phyloP scores from a whole-genome alignment of 1,140 invertebrate species.

The Trichonephila clavata region DNA sequence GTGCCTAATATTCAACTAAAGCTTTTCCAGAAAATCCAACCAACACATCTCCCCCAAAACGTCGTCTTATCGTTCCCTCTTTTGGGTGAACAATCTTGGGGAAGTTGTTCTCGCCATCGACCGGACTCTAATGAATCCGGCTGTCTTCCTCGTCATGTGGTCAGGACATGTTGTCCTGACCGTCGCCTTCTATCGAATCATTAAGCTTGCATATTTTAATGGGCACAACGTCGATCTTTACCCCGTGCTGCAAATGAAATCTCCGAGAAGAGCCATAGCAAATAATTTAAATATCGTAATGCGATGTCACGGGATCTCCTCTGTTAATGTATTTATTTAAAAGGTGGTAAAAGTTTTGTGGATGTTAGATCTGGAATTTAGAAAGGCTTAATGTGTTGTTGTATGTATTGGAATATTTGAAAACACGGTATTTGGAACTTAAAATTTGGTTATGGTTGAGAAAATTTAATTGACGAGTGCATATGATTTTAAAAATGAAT shows the following conservation, averaged over 20 bases:
- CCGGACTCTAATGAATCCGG: constrained; percentile 61
- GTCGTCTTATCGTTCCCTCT: constrained; percentile 14
- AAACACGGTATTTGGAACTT: too few species aligned
- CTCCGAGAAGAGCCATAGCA: background rate
- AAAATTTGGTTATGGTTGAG: too few species aligned
- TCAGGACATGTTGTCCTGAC: constrained; percentile 51
- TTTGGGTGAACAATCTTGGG: constrained; percentile 11
- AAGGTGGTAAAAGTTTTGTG: background rate
- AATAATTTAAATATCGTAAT: constrained; percentile 9
- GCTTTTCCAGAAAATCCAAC: constrained; percentile 1
- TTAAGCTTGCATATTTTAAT: constrained; percentile 63
- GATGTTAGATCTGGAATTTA: background rate
- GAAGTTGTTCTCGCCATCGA: constrained; percentile 47
- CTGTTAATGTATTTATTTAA: background rate
- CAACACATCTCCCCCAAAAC: background rate
- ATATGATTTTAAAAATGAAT: too few species aligned
- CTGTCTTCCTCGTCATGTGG: constrained; percentile 49
- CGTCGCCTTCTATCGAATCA: constrained; percentile 47
- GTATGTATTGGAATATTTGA: too few species aligned
- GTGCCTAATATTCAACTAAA: constrained; percentile 32
- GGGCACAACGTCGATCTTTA: background rate
- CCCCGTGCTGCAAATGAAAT: background rate
- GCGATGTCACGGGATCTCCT: background rate
- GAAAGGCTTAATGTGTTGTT: too few species aligned
- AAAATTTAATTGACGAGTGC: too few species aligned